Percentiles rank a stretch among this genome's conserved stretches.
These are phyloP conservation scores for Himalopsyche kuldschensis DNA, from an alignment of 2,888 invertebrate species.

Conservation along the genomic window DNA sequence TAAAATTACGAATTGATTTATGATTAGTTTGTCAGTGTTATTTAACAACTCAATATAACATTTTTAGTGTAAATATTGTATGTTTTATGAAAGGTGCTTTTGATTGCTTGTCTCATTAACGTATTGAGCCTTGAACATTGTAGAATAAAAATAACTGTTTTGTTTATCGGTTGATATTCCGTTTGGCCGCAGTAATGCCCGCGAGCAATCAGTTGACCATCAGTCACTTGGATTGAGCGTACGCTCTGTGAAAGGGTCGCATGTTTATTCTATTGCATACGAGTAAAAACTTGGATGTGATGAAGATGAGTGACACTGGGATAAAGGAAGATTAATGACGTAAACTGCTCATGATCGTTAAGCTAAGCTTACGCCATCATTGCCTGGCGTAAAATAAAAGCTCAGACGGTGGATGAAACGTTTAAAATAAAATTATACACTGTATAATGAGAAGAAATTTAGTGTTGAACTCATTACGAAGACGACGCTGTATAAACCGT, in stretches of 20 bases:
- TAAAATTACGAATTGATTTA: no score
- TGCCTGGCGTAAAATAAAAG: slow-evolving; percentile 8
- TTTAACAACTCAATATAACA: no score
- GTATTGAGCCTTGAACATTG: no score
- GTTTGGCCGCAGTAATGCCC: background rate
- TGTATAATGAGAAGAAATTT: background rate
- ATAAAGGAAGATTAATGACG: slow-evolving; percentile 40
- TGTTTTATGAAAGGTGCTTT: no score
- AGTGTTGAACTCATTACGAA: background rate
- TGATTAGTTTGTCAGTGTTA: no score
- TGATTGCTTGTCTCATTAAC: no score
- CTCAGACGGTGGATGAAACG: background rate
- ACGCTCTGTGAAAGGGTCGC: slow-evolving; percentile 5
- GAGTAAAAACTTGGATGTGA: slow-evolving; percentile 24
- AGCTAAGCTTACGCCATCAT: background rate
- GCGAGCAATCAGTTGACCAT: background rate
- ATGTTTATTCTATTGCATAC: slow-evolving; percentile 34
- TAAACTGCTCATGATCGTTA: slow-evolving; percentile 9
- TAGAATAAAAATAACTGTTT: no score
- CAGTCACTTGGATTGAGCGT: background rate
- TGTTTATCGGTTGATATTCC: background rate
- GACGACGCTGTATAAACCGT: background rate
- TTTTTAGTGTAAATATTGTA: no score
- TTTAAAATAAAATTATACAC: background rate
- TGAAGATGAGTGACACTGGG: slow-evolving; percentile 32